Percentiles rank a stretch among this genome's conserved stretches.
phyloP scores from a whole-genome alignment of 2,113 vertebrate genomes.

The Cervus canadensis region DNA sequence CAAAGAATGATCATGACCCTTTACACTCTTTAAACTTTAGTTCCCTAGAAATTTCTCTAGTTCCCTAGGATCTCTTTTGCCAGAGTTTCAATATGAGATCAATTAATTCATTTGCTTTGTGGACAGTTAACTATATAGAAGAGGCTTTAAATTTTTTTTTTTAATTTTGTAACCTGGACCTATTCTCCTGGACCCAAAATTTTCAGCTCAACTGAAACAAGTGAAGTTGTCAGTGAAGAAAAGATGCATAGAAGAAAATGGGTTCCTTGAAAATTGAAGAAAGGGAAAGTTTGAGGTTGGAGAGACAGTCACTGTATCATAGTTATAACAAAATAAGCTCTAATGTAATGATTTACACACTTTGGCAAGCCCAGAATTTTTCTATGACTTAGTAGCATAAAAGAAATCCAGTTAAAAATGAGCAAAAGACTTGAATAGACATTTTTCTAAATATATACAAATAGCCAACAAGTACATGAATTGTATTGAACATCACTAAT shows the following conservation, averaged over 20 bases:
- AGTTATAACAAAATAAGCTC: not conserved
- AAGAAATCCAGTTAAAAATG: not conserved
- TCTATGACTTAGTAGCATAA: not conserved
- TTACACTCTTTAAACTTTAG: not conserved
- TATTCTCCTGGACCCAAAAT: not conserved
- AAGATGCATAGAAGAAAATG: not conserved
- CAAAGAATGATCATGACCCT: not conserved
- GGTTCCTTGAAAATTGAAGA: not conserved
- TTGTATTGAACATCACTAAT: not conserved
- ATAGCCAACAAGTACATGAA: not conserved
- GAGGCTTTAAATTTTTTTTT: not conserved
- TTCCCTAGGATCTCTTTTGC: not conserved
- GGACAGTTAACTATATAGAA: not conserved
- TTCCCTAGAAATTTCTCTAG: not conserved
- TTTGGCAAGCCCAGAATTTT: not conserved
- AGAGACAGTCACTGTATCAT: not conserved
- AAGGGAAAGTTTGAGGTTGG: not conserved
- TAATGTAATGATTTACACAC: not conserved
- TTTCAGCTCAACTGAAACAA: not conserved
- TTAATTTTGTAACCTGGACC: not conserved
- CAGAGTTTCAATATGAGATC: not conserved
- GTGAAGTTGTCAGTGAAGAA: not conserved
- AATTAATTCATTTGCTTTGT: not conserved
- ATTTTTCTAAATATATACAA: not conserved
- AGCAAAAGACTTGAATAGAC: not conserved